Conservation (phyloP, 2,888 invertebrate genomes). For the Aphidius colemani region DNA sequence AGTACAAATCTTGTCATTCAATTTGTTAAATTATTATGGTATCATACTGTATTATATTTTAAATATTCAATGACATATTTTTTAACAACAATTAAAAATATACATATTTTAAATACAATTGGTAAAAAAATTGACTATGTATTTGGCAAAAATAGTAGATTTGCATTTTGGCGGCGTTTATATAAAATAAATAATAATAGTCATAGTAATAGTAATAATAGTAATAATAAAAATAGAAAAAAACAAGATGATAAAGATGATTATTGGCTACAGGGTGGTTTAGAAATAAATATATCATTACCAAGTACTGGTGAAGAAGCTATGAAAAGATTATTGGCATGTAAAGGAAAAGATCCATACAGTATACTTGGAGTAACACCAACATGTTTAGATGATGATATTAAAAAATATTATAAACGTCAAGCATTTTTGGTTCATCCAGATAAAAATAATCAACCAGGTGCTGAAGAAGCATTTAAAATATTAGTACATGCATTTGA, state of each 20-base stretch:
- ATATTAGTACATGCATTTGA: conserved; percentile 95
- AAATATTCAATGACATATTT: conserved; percentile 54
- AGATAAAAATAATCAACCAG: conserved; percentile 93
- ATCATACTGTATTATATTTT: conserved; percentile 51
- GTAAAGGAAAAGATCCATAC: conserved; percentile 95
- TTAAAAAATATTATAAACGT: conserved; percentile 90
- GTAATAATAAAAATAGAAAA: conserved; percentile 52
- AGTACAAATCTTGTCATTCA: conserved; percentile 75
- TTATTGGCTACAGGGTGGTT: conserved; percentile 63
- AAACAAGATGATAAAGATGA: conserved; percentile 58
- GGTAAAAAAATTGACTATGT: conserved; percentile 63
- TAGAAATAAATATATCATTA: conserved; percentile 76
- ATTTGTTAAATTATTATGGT: conserved; percentile 60
- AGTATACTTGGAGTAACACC: conserved; percentile 88
- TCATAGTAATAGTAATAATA: no score
- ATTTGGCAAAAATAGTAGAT: conserved; percentile 63
- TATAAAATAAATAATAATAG: no score
- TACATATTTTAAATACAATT: conserved; percentile 52
- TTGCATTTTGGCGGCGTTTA: conserved; percentile 65
- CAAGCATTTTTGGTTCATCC: conserved; percentile 95
- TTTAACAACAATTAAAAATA: conserved; percentile 49
- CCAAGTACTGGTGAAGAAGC: conserved; percentile 93
- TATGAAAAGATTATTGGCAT: conserved; percentile 88
- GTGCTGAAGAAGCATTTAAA: conserved; percentile 95
- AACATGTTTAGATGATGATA: conserved; percentile 89